phyloP scores from a whole-genome alignment of 2,888 invertebrate genomes.

The Seladonia tumulorum region DNA sequence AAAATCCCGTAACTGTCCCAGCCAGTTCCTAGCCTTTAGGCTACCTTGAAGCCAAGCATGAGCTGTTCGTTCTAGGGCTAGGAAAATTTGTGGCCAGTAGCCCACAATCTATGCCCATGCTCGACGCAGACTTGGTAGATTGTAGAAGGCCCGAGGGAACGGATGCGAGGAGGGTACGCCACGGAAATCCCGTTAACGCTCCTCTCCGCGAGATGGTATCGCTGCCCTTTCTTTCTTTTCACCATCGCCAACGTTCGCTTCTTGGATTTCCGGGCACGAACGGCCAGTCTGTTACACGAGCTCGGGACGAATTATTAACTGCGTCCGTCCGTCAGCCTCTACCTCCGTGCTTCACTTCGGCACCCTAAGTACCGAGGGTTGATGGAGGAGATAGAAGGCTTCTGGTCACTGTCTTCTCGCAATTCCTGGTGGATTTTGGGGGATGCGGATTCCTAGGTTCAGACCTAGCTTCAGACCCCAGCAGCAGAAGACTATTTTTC shows the following conservation, averaged over 20 bases:
- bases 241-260: constrained; percentile 63
- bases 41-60: no score
- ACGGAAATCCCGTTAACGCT: constrained; percentile 73
- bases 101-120: not conserved
- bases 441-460: no score
- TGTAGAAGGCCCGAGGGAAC: not conserved
- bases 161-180: constrained; percentile 34
- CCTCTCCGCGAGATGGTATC: constrained; percentile 73
- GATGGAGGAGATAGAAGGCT: constrained; percentile 57
- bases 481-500: no score
- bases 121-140: constrained; percentile 40
- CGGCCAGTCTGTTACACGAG: constrained; percentile 61
- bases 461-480: no score
- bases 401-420: no score
- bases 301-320: constrained; percentile 69
- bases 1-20: no score
- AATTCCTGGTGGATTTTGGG: no score
- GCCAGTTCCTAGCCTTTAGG: no score
- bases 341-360: constrained; percentile 35
- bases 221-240: constrained; percentile 61
- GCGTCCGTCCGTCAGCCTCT: constrained; percentile 60
- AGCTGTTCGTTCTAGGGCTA: not conserved
- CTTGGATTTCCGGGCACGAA: constrained; percentile 75
- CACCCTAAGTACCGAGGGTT: constrained; percentile 38
- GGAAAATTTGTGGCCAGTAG: not conserved